Evolutionary conservation across 2,797 vertebrate genomes (phyloP).

Genomic region (Buphagus erythrorhynchus): DNA sequence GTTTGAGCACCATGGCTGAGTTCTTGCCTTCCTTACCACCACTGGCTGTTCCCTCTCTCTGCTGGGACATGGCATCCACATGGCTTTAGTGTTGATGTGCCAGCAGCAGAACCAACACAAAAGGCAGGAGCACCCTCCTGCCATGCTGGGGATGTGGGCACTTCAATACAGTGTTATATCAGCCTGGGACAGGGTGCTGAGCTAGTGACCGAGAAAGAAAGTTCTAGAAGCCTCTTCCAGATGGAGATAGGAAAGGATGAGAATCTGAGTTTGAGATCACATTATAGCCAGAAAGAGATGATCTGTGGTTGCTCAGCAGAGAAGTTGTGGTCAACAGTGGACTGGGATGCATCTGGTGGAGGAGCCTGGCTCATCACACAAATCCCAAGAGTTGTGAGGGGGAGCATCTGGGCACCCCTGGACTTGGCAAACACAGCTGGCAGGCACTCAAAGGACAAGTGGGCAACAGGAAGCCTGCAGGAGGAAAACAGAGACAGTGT

Average conservation of each 20-base stretch:
- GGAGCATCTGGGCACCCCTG: background rate
- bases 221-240: background rate
- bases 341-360: background rate
- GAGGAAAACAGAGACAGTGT: background rate
- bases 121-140: background rate
- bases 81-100: background rate
- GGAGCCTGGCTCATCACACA: background rate
- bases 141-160: background rate
- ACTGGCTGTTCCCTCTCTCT: background rate
- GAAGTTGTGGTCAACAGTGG: background rate
- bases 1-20: background rate
- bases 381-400: background rate
- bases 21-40: background rate
- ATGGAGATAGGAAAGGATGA: background rate
- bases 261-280: background rate
- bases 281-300: background rate
- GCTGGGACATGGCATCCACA: accelerated
- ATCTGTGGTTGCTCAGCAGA: background rate
- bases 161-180: background rate
- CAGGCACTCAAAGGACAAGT: background rate
- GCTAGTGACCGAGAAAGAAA: background rate
- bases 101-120: background rate
- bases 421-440: background rate
- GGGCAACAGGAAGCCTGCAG: background rate
- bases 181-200: background rate